These are phyloP conservation scores for Acleris holmiana DNA, from an alignment of 2,888 invertebrate species.

Conservation along the genomic window DNA sequence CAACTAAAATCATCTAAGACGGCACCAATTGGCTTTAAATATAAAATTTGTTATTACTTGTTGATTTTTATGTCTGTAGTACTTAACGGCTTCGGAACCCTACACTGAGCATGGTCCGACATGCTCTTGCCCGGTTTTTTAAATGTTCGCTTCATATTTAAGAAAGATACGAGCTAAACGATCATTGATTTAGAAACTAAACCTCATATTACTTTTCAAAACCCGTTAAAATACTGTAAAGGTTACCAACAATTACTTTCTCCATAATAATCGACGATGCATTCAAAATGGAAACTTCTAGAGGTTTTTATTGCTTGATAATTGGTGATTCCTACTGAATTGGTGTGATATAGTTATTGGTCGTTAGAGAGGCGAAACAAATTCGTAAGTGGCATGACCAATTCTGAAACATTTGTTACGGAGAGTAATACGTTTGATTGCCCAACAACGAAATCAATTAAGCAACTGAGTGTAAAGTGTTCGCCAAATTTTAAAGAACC, in stretches of 20 bases:
- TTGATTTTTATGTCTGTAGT: too few species aligned
- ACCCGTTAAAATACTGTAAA: constrained; percentile 35
- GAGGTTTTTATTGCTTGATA: constrained; percentile 69
- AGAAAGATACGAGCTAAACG: too few species aligned
- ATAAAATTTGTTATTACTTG: too few species aligned
- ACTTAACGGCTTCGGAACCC: too few species aligned
- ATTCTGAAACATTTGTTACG: constrained; percentile 66
- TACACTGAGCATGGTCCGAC: too few species aligned
- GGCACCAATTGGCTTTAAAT: too few species aligned
- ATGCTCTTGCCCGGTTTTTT: too few species aligned
- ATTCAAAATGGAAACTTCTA: constrained; percentile 57
- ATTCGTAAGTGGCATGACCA: constrained; percentile 69
- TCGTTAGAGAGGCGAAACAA: constrained; percentile 71
- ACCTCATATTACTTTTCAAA: background rate
- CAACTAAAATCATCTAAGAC: too few species aligned
- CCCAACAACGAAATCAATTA: constrained; percentile 51
- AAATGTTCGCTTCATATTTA: too few species aligned
- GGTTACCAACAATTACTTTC: constrained; percentile 50
- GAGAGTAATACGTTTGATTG: constrained; percentile 64
- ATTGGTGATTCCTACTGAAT: constrained; percentile 78
- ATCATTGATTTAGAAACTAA: constrained; percentile 12
- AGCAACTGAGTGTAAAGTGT: background rate
- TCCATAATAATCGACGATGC: constrained; percentile 54
- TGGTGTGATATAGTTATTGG: constrained; percentile 79
- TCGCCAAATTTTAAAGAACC: background rate